Evolutionary conservation across 2,888 invertebrate species (phyloP), one percentile per base, ranked within the genome.

Genomic region (Apeira syringaria): DNA sequence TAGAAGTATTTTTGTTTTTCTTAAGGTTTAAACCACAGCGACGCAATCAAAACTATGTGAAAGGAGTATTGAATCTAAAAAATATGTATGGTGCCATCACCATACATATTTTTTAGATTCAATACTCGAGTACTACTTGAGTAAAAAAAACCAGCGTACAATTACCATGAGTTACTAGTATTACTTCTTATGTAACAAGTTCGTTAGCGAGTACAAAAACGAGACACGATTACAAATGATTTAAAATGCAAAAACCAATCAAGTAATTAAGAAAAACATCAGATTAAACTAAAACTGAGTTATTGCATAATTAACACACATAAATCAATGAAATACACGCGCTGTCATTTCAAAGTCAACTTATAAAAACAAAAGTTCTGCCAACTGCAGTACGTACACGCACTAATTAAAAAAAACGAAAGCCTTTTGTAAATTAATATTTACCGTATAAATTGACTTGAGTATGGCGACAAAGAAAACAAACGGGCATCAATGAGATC

Each of bases 401-500:
- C n/a, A n/a, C n/a, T n/a, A 1, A 1, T 29, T 28, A 10, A 42
- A 39, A 36, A 33, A 35, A 47, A 33, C 34, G 25, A 33, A 41
- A 47, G 34, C 34, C 5, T 32, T 22, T 35, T 20, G 25, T 44
- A 50, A 50, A 53, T 56, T 50, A 53, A 77, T 77, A 77, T 74
- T 71, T 69, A 67, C 64, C 53, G 64, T 66, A 69, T 62, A 69
- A 69, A 71, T 75, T 70, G 69, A 74, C 72, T 73, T 69, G 67
- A 65, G 66, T 62, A 62, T 61, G 63, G 61, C 64, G 68, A 64
- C 71, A 74, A 68, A 69, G 54, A 69, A 68, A 81, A 74, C 77
- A 79, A 81, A 77, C 70, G 68, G 60, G 68, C 73, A 74, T 69
- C 78, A 74, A 73, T 78, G 72, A 69, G 74, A 75, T 76, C 77